These are phyloP conservation scores for Lepidochrysops patricia DNA, from an alignment of 2,888 invertebrate genomes.

Conservation along the genomic window DNA sequence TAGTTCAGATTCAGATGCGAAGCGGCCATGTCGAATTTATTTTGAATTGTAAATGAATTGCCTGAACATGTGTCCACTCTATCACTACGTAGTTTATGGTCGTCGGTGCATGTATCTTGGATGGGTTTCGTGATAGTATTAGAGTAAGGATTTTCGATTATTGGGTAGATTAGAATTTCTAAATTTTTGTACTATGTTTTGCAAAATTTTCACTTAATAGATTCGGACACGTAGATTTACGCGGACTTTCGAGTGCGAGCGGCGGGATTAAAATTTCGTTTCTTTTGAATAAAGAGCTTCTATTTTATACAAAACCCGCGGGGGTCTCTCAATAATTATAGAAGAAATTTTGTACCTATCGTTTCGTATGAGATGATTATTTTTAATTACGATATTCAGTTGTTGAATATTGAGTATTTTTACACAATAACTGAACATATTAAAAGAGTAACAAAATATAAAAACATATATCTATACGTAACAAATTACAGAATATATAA, in stretches of 20 bases:
- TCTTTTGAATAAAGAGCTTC: slow-evolving; percentile 43
- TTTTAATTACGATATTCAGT: slow-evolving; percentile 60
- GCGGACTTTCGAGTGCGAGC: slow-evolving; percentile 19
- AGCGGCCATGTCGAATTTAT: slow-evolving; percentile 30
- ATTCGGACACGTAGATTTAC: slow-evolving; percentile 64
- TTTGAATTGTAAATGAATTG: slow-evolving; percentile 27
- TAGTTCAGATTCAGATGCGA: slow-evolving; percentile 18
- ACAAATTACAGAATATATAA: slow-evolving; percentile 35
- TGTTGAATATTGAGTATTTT: slow-evolving; percentile 71
- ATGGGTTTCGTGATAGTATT: slow-evolving; percentile 63
- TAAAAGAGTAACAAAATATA: slow-evolving; percentile 55
- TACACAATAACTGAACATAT: slow-evolving; percentile 69
- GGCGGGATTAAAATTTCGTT: slow-evolving; percentile 27
- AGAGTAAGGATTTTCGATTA: slow-evolving; percentile 57
- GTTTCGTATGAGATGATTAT: slow-evolving; percentile 69
- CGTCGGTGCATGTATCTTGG: slow-evolving; percentile 60
- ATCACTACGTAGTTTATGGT: slow-evolving; percentile 33
- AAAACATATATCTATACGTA: slow-evolving; percentile 45
- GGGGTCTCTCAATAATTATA: slow-evolving; percentile 44
- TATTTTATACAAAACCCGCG: slow-evolving; percentile 55
- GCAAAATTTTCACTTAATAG: slow-evolving; percentile 73
- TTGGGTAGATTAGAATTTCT: slow-evolving; percentile 71
- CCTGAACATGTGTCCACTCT: slow-evolving; percentile 37
- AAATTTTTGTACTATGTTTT: slow-evolving; percentile 75
- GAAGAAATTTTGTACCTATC: slow-evolving; percentile 53